A percentile compares a stretch with the other conserved stretches of the same genome.
phyloP scores from a whole-genome alignment of 2,888 invertebrate species.

The Caenorhabditis sp. region DNA sequence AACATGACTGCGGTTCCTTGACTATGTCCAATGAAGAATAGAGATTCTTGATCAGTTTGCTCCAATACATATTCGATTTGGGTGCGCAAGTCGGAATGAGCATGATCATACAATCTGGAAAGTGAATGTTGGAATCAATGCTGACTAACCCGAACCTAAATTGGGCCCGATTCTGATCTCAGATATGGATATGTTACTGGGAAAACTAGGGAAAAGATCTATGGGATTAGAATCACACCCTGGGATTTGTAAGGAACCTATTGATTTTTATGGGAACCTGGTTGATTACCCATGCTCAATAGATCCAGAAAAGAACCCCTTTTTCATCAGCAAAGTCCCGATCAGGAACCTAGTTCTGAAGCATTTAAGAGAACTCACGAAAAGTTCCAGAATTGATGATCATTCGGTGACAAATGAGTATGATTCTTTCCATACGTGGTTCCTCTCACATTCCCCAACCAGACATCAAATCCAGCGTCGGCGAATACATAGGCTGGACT shows the following conservation, averaged over 20 bases:
- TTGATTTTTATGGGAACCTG: too few species aligned
- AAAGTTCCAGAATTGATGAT: slow-evolving; percentile 28
- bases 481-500: slow-evolving; percentile 33
- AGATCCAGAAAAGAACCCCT: too few species aligned
- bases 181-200: too few species aligned
- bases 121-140: too few species aligned
- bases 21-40: slow-evolving; percentile 38
- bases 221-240: too few species aligned
- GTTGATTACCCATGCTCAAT: too few species aligned
- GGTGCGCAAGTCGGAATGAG: slow-evolving; percentile 23
- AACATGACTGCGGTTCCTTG: slow-evolving; percentile 41
- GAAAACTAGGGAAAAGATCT: too few species aligned
- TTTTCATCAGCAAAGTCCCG: too few species aligned
- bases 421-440: slow-evolving; percentile 32
- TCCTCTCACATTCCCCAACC: slow-evolving; percentile 38
- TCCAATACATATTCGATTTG: slow-evolving; percentile 39
- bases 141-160: too few species aligned
- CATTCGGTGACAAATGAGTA: slow-evolving; percentile 6
- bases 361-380: slow-evolving; percentile 5
- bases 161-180: too few species aligned
- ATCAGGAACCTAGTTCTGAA: too few species aligned
- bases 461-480: slow-evolving; percentile 43
- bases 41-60: slow-evolving; percentile 16
- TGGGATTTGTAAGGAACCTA: too few species aligned
- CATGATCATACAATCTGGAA: slow-evolving; percentile 24